Evolutionary conservation across 1,140 invertebrate genomes (phyloP), one percentile per base, ranked within the genome.

Genomic region (Drosophila aff.): DNA sequence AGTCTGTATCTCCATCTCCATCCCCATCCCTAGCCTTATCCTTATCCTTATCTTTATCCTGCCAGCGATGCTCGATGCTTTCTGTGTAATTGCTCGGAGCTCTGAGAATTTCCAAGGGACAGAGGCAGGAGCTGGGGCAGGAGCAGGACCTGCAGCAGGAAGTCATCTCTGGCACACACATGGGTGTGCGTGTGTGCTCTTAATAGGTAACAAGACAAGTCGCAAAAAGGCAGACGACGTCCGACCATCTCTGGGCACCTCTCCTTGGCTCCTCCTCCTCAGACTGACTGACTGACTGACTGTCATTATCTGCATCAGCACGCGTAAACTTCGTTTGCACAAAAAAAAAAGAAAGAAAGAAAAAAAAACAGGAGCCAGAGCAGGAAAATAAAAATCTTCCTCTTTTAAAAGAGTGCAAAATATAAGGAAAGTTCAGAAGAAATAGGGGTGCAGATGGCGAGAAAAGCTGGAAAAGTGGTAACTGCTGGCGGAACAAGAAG

Each of bases 291-390:
- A 81, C 84, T 83, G 72, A 73, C 84, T 77, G 76, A 81, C 84
- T 83, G 80, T 78, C 80, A 87, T 87, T 87, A 87, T 76, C 69
- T 87, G 77, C 83, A 83, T 87, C 84, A 89, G 84, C 81, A 87
- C 84, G 84, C 84, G 85, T 84, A 89, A 87, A 87, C 84, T 87
- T 87, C 84, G 85, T 89, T 84, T 84, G 69, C 77, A 90, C 77
- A 62, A 58, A 76, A 72, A 77, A 71, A 55, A 58, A 33, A 41
- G 36, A 15, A 40, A 71, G 43, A 33, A 47, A 1, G 81, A 57
- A 59, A 50, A 79, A 50, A 77, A 74, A 57, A 44, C 2, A 50
- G 43, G 21, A 36, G 4, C 2, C 11, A 11, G 2, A 21, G 44
- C 46, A 68, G 41, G n/a, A 38, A 60, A 40, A 36, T 18, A 50